phyloP scores from a whole-genome alignment of 2,113 vertebrate genomes.

The Sceloporus tristichus region DNA sequence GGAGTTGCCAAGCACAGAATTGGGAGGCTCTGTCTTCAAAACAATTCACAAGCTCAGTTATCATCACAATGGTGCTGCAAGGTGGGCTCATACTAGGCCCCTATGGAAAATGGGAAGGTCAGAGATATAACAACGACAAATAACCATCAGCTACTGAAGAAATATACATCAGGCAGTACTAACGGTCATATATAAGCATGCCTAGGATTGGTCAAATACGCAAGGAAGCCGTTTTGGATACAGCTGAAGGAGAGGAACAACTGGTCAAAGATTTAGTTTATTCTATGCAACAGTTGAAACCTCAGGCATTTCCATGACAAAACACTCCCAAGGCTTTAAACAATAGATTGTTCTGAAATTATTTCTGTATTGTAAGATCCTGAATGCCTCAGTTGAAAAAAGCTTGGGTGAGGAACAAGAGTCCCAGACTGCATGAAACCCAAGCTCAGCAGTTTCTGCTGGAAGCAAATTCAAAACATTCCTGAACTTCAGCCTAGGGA shows the following conservation, averaged over 20 bases:
- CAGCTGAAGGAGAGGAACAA: not conserved
- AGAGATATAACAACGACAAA: too few relatives aligned
- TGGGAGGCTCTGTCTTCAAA: not conserved
- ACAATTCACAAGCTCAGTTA: not conserved
- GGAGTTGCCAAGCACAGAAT: constrained; percentile 6
- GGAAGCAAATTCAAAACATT: constrained; percentile 25
- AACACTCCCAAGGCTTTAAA: not conserved
- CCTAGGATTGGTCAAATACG: not conserved
- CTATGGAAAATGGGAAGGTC: too few relatives aligned
- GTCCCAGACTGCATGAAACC: not conserved
- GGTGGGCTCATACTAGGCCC: not conserved
- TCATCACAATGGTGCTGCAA: not conserved
- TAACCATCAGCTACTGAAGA: too few relatives aligned
- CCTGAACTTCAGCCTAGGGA: not conserved
- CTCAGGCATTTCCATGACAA: not conserved
- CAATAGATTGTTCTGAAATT: not conserved
- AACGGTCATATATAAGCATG: too few relatives aligned
- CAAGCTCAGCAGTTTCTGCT: constrained; percentile 15
- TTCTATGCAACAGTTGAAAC: not conserved
- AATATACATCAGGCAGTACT: too few relatives aligned
- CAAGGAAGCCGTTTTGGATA: not conserved
- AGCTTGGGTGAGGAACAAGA: not conserved
- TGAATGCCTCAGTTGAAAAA: not conserved
- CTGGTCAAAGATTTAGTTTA: not conserved
- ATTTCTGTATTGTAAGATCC: not conserved